A percentile compares a stretch with the other conserved stretches of the same genome.
Evolutionary conservation across 2,113 vertebrate species (phyloP).

Genomic region (Choloepus hoffmanni): DNA sequence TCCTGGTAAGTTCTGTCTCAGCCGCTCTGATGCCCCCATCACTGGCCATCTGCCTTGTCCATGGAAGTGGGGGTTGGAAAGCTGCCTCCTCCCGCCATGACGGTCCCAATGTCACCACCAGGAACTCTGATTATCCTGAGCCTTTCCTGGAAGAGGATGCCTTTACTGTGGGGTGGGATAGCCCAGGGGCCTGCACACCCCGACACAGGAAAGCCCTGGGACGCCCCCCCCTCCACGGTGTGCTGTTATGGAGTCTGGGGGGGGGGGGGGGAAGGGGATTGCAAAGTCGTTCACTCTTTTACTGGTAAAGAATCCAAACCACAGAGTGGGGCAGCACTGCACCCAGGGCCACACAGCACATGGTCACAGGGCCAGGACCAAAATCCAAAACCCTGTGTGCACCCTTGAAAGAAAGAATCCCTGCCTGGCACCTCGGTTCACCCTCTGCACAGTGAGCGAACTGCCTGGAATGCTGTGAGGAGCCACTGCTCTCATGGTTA

Average conservation of each 20-base stretch:
- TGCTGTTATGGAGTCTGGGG: background rate
- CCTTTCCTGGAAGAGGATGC: background rate
- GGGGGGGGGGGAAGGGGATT: too few species aligned
- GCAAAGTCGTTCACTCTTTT: background rate
- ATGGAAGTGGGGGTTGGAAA: background rate
- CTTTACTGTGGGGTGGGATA: background rate
- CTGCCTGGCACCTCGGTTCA: background rate
- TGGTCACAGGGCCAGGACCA: background rate
- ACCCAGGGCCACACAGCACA: background rate
- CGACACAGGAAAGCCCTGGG: background rate
- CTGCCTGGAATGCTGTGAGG: background rate
- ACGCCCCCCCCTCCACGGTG: background rate
- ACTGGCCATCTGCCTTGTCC: slow-evolving; percentile 43
- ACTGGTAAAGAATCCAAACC: background rate
- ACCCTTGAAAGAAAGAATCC: background rate
- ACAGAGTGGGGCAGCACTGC: background rate
- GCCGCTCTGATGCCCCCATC: background rate
- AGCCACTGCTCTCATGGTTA: background rate
- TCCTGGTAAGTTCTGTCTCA: background rate
- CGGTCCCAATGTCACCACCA: background rate
- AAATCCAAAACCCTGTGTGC: background rate
- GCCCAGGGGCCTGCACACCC: background rate
- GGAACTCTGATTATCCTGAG: background rate
- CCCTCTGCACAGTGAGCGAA: background rate
- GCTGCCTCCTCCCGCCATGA: background rate